Base-by-base conservation (phyloP, 2,888 invertebrate species). In the Hofmannophila pseudospretella region DNA sequence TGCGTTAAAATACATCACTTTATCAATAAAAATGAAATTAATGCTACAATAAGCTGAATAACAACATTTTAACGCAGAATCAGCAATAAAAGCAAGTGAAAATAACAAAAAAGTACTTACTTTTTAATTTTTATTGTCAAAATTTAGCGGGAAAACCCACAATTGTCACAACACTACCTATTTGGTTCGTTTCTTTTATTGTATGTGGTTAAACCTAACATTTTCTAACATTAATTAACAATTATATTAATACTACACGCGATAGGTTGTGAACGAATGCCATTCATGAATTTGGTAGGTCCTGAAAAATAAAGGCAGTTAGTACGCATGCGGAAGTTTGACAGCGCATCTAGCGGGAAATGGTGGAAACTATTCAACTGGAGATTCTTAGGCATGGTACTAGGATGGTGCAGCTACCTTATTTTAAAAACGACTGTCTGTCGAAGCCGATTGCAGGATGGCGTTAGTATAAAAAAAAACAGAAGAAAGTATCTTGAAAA, bases 281-380 rank as follows among this genome's bases (percentile, higher is more conserved):
- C 85, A 86, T 86, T 86, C 85, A 86, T 86, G 81, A 76, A 70
- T 59, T 72, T 72, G 55, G 62, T 64, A 65, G 64, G 60, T 69
- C 67, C 72, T 69, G 72, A 71, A 75, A 68, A 69, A 66, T 53
- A 58, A 47, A 61, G 66, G 59, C 57, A 51, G 41, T 42, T 51
- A 56, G 50, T 62, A 74, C 82, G 85, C 84, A 81, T 84, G 82
- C 81, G 81, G 57, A 56, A 60, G 47, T 40, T 39, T 30, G 25
- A 34, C 39, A 44, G 59, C 61, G 67, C 68, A 47, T 23, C 60
- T 53, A 38, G 59, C 49, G 67, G 57, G 2, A 20, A 32, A 32
- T 42, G 29, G 10, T 9, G 3, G 26, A 40, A 58, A 14, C 37
- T 30, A n/a, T n/a, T n/a, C 25, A 8, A n/a, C 8, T 4, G 23